Evolutionary conservation across 2,113 vertebrate genomes (phyloP), one percentile per base, ranked within the genome.

Genomic region (Elachura formosa): DNA sequence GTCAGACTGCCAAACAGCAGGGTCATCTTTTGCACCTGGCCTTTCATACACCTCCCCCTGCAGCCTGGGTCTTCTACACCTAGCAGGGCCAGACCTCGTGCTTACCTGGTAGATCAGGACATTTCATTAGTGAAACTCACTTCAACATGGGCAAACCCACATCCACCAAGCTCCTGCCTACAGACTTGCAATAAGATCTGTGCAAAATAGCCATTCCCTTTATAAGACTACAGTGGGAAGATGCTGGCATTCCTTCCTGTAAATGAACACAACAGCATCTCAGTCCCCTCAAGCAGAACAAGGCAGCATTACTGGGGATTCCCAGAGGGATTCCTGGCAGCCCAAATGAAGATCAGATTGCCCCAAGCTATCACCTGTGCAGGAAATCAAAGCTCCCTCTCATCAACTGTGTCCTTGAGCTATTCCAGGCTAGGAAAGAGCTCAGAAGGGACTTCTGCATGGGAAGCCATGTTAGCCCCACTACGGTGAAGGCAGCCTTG

Each of bases 261-360:
- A 69, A 90, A 59, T 84, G 91, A 94, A 85, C 72, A 80, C 75
- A 63, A 34, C 92, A 95, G 94, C 90, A 96, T 90, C 96, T 93
- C 63, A 28, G 75, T 77, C 29, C 88, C 81, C 72, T 66, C 43
- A 10, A 71, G 88, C 64, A 71, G 87, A 94, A 94, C 56, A 74
- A 6, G 7, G 16, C 73, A 94, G 89, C 85, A 7, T 76, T 79
- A 66, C 81, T 89, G 46, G 78, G 84, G 89, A 94, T 94, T 95
- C 91, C 93, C 66, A 73, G 41, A 91, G 91, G 91, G 86, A 94
- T 69, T 89, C 94, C 94, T 95, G 84, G 75, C 94, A 93, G 94
- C 77, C 81, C 71, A 88, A 58, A 88, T 0, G 6, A 93, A 96
- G 95, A 91, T 76, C 63, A 71, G 82, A 90, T 83, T 79, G 84